phyloP scores from a whole-genome alignment of 2,888 invertebrate species.

The Mantis religiosa region DNA sequence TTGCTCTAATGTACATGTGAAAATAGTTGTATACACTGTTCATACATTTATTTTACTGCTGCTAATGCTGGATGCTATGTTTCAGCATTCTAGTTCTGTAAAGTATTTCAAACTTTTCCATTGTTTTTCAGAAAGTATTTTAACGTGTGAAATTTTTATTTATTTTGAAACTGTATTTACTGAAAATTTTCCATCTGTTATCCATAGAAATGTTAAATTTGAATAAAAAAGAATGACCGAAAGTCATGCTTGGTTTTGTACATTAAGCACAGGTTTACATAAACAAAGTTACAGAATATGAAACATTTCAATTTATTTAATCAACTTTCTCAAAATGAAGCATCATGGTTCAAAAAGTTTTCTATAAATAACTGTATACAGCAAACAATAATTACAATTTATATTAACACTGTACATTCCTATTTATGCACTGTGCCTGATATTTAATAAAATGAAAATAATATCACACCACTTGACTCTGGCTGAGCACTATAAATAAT shows the following conservation, averaged over 20 bases:
- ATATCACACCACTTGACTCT: background rate
- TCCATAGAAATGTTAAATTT: too few relatives aligned
- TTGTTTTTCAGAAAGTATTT: background rate
- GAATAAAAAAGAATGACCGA: too few relatives aligned
- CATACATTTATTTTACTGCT: background rate
- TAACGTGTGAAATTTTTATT: background rate
- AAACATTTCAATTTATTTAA: too few relatives aligned
- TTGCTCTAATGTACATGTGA: background rate
- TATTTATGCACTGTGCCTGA: background rate
- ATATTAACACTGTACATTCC: background rate
- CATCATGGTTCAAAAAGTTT: background rate
- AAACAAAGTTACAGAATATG: too few relatives aligned
- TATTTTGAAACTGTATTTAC: background rate
- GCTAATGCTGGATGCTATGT: background rate
- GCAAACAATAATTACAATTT: background rate
- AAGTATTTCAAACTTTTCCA: background rate
- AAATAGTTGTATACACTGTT: background rate
- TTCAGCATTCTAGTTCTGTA: background rate
- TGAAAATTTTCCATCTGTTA: too few relatives aligned
- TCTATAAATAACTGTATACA: background rate
- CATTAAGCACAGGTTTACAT: too few relatives aligned
- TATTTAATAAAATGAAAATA: background rate
- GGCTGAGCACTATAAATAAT: background rate
- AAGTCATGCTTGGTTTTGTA: too few relatives aligned
- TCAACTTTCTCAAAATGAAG: too few relatives aligned